Percentiles rank a stretch among this genome's conserved stretches.
phyloP scores from a whole-genome alignment of 23 tunicate genomes.

The Botrylloides violaceus region DNA sequence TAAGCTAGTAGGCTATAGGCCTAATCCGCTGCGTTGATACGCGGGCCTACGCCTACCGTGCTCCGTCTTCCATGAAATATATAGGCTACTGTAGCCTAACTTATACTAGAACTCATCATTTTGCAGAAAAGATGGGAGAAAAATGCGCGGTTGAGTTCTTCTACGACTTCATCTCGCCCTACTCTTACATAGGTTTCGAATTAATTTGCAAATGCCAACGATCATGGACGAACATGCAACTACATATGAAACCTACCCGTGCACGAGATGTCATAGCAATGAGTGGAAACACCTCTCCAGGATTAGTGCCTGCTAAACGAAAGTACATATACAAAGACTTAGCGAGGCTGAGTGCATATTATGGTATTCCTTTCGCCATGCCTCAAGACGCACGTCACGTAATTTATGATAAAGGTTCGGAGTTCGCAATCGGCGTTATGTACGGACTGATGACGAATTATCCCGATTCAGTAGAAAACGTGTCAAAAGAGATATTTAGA shows the following conservation, averaged over 20 bases:
- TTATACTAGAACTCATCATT: neutral
- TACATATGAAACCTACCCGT: neutral
- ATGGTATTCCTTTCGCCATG: neutral
- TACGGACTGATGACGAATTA: neutral
- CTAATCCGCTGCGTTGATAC: too few relatives aligned
- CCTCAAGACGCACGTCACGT: neutral
- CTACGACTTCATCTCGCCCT: neutral
- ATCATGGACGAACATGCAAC: neutral
- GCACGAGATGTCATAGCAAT: neutral
- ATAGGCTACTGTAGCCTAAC: too few relatives aligned
- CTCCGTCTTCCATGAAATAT: too few relatives aligned
- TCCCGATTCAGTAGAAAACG: neutral
- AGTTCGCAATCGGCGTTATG: neutral
- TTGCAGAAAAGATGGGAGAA: neutral
- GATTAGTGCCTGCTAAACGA: neutral
- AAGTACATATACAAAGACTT: neutral
- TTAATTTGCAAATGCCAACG: neutral
- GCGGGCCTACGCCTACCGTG: too few relatives aligned
- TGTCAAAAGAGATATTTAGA: neutral
- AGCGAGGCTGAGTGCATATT: neutral
- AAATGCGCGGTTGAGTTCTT: neutral
- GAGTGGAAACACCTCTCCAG: neutral
- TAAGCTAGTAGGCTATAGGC: too few relatives aligned
- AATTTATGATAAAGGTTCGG: neutral
- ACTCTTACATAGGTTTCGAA: neutral